phyloP scores from a whole-genome alignment of 2,888 invertebrate species.

The Aleiodes leptofemur region DNA sequence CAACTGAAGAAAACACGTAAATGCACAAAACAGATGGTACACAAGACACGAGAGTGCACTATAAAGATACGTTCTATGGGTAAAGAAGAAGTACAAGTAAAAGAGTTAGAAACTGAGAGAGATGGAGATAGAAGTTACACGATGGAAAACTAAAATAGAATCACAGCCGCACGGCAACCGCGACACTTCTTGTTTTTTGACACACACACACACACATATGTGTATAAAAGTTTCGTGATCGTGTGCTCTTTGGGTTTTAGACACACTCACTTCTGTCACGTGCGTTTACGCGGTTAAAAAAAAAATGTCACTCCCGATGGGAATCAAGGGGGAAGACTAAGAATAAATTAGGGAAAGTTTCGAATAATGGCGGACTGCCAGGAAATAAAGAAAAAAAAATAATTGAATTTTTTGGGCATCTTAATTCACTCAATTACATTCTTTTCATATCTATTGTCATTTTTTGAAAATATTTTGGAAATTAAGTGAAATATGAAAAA shows the following conservation, averaged over 20 bases:
- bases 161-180: slow-evolving; percentile 46
- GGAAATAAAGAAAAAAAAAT: background rate
- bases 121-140: slow-evolving; percentile 19
- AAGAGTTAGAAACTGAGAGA: slow-evolving; percentile 6
- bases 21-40: slow-evolving; percentile 29
- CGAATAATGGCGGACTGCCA: slow-evolving; percentile 2
- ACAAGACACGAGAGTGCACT: slow-evolving; percentile 35
- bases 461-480: too few relatives aligned
- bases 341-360: slow-evolving; percentile 26
- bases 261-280: slow-evolving; percentile 31
- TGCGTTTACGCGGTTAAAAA: slow-evolving; percentile 33
- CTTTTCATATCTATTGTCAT: too few relatives aligned
- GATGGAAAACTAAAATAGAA: slow-evolving; percentile 24
- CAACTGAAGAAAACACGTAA: slow-evolving; percentile 25
- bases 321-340: background rate
- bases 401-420: background rate
- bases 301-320: slow-evolving; percentile 13
- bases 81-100: slow-evolving; percentile 22
- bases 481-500: too few relatives aligned
- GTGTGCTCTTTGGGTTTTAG: slow-evolving; percentile 6
- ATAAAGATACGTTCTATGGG: slow-evolving; percentile 20
- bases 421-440: background rate
- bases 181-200: slow-evolving; percentile 47
- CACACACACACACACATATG: background rate
- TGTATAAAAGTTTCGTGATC: background rate